Base-by-base conservation (phyloP, 2,888 invertebrate species). In the Agrenia bidenticulata region DNA sequence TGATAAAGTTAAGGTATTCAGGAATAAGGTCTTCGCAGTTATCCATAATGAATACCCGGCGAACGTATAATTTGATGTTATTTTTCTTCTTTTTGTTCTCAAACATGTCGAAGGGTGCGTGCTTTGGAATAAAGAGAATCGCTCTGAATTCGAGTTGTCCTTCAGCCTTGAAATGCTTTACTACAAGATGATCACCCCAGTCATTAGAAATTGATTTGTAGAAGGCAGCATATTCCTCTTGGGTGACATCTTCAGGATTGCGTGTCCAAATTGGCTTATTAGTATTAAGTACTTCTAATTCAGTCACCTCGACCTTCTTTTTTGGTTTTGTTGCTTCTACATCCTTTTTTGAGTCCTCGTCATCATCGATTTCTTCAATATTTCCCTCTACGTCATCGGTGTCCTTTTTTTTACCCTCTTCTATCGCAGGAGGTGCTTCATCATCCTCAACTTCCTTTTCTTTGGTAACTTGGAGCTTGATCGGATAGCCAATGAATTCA, bases 21-120 rank as follows among this genome's bases (percentile, higher is more conserved):
- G 99, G 98, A 90, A 99, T 93, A 89, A 99, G 94, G 80, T 99
- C 98, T 80, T 94, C 94, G 85, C 99, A 98, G 83, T 99, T 95
- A 81, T 99, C 98, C 9, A 98, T 98, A 82, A 99, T 99, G 83
- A 99, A 99, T 17, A 99, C 99, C 69, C 99, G 86, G 67, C 98
- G 87, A 63, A 99, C 99, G 81, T 94, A 99, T 69, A 99, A 85
- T 84, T 97, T 97, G 78, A 97, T 96, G 81, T 93, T 89, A 80
- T 97, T 96, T 2, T 89, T 88, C 79, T 91, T 91, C 74, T 94
- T 91, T 79, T 88, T 88, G 82, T 94, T 94, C n/a, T n/a, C n/a
- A 85, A 99, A 98, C 77, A 89, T 89, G 80, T 99, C 98, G 11
- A 88, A 84, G 1, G 97, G 96, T 79, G 95, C 92, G 39, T 87